Evolutionary conservation across 2,113 vertebrate species (phyloP).

Genomic region (Nymphicus hollandicus): DNA sequence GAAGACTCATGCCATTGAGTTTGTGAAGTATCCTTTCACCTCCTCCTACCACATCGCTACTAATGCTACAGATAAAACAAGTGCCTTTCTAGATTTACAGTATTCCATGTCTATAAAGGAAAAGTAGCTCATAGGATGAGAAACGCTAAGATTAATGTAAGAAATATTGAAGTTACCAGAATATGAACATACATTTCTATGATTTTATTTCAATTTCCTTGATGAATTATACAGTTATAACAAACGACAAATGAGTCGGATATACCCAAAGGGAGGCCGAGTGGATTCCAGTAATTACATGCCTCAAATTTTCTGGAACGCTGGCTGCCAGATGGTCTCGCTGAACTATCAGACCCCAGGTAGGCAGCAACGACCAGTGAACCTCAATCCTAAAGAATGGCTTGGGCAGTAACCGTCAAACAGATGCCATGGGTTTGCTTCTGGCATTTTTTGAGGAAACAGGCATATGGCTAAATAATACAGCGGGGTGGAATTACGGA

Average conservation of each 20-base stretch:
- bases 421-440: constrained; percentile 65
- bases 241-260: constrained; percentile 99
- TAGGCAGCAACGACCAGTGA: constrained; percentile 74
- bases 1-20: constrained; percentile 97
- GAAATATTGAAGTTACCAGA: not conserved
- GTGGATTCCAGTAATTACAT: constrained; percentile 99
- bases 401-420: constrained; percentile 10
- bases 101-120: not conserved
- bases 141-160: not conserved
- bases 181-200: not conserved
- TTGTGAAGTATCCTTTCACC: constrained; percentile 95
- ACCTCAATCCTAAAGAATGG: constrained; percentile 54
- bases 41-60: not conserved
- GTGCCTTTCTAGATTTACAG: not conserved
- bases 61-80: not conserved
- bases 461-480: constrained; percentile 68
- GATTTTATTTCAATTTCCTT: constrained; percentile 73
- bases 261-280: constrained; percentile 98
- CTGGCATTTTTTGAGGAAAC: constrained; percentile 61
- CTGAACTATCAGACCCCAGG: constrained; percentile 99
- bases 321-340: constrained; percentile 99
- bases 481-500: constrained; percentile 20
- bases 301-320: constrained; percentile 99
- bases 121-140: not conserved
- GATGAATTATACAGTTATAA: constrained; percentile 89